Evolutionary conservation across 2,888 invertebrate species (phyloP), one percentile per base, ranked within the genome.

Genomic region (Eupithecia tripunctaria): DNA sequence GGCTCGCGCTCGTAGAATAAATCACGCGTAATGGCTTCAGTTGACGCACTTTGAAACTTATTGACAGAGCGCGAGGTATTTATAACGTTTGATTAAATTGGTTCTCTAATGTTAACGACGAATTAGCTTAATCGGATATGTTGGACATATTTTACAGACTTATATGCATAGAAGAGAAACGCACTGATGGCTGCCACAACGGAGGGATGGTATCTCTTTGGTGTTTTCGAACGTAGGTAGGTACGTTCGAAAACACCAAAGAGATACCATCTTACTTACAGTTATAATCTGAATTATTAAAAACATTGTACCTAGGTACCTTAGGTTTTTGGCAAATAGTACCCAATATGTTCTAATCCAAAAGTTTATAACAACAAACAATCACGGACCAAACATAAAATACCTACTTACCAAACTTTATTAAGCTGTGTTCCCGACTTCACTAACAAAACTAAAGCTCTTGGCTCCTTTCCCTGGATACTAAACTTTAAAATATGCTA

Each of bases 11-110:
- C 83, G 81, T 76, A 82, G 80, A 82, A 89, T 91, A 90, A 90
- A 91, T 91, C 88, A 89, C 80, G 74, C 69, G 75, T 88, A 88
- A 89, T 88, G 85, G 87, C 82, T 74, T 81, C 80, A 84, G 87
- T 84, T 87, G 87, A 87, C 86, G 86, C 84, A 85, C 81, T 87
- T 86, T 88, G 86, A 82, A 88, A 89, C 83, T 86, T 88, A 90
- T 88, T 84, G 87, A 85, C 86, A 86, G 82, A 80, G 84, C 82
- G 82, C 83, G 75, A 74, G 83, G 82, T 84, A 85, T 84, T 81
- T 85, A 76, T 72, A 75, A 73, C 70, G 75, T 72, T 68, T 72
- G 51, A 72, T 72, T 71, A 71, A 67, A 76, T 77, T 76, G 68
- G 69, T 70, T 70, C 29, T 74, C 73, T 78, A 72, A 70, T 71